Conservation (phyloP, 2,888 invertebrate species). For the Sphecodes monilicornis region DNA sequence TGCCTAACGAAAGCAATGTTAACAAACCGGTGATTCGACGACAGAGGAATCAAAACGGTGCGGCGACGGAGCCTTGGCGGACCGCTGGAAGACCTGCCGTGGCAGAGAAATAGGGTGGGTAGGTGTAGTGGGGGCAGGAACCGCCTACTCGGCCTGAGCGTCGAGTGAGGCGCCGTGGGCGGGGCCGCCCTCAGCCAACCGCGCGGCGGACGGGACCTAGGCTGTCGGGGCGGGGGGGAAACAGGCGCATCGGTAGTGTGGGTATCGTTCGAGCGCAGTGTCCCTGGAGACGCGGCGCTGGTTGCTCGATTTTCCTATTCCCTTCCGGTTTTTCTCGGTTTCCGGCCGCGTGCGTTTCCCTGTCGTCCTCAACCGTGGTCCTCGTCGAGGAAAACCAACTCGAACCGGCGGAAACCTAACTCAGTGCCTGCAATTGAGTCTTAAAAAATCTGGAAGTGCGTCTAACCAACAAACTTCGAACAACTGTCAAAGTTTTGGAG, state of each 20-base stretch:
- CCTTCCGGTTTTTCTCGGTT: constrained; percentile 31
- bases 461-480: background rate
- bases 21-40: constrained; percentile 4
- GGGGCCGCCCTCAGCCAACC: constrained; percentile 3
- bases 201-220: background rate
- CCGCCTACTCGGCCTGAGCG: background rate
- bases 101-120: background rate
- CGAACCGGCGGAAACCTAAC: background rate
- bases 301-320: constrained; percentile 61
- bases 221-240: background rate
- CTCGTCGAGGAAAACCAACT: background rate
- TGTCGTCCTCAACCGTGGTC: background rate
- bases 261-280: constrained; percentile 76
- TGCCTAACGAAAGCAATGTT: constrained; percentile 17
- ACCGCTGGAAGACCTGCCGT: background rate
- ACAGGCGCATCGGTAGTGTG: constrained; percentile 72
- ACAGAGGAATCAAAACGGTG: background rate
- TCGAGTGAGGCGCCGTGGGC: background rate
- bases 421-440: background rate
- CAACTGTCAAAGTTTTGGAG: background rate
- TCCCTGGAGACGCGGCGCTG: constrained; percentile 75
- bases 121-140: background rate
- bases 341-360: constrained; percentile 33
- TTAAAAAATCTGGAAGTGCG: background rate
- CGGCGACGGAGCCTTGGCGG: background rate